Percentiles rank a stretch among this genome's conserved stretches.
These are phyloP conservation scores for Sphaeridia pumilis DNA, from an alignment of 2,888 invertebrate species.

Conservation along the genomic window DNA sequence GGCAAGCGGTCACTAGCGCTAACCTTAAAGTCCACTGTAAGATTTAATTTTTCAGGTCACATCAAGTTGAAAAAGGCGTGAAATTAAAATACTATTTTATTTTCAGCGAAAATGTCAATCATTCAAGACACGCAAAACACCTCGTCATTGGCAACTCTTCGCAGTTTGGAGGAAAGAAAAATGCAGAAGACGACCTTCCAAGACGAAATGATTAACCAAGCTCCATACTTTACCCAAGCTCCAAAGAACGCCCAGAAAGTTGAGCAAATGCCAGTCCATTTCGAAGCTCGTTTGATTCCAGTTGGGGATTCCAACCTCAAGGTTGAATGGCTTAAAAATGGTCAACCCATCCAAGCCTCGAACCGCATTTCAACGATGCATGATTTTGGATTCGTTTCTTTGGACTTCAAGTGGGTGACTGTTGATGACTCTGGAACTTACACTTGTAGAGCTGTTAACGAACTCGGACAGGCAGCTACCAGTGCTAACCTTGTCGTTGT, in stretches of 20 bases:
- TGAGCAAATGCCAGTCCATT: constrained; percentile 86
- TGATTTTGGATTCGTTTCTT: constrained; percentile 89
- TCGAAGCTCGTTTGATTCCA: constrained; percentile 85
- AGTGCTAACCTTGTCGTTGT: constrained; percentile 82
- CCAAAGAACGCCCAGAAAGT: constrained; percentile 72
- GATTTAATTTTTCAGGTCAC: constrained; percentile 34
- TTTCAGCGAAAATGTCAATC: constrained; percentile 53
- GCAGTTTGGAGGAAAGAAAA: constrained; percentile 59
- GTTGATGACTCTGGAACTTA: constrained; percentile 95
- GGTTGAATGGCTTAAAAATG: constrained; percentile 71
- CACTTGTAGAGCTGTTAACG: constrained; percentile 83
- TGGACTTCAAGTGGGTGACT: constrained; percentile 86
- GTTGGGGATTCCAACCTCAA: constrained; percentile 85
- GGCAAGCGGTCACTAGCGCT: constrained; percentile 86
- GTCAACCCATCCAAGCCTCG: constrained; percentile 74
- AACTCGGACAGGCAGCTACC: constrained; percentile 87
- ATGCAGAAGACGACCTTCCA: constrained; percentile 50
- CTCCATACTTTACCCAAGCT: constrained; percentile 85
- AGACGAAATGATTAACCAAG: constrained; percentile 70
- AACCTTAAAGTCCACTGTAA: constrained; percentile 69
- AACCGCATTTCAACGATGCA: constrained; percentile 88
- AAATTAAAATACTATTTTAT: constrained; percentile 12
- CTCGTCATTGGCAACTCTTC: constrained; percentile 72
- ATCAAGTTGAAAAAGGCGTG: neutral
- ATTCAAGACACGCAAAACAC: constrained; percentile 48